phyloP scores from a whole-genome alignment of 2,888 invertebrate species.

The Eudemis profundana region DNA sequence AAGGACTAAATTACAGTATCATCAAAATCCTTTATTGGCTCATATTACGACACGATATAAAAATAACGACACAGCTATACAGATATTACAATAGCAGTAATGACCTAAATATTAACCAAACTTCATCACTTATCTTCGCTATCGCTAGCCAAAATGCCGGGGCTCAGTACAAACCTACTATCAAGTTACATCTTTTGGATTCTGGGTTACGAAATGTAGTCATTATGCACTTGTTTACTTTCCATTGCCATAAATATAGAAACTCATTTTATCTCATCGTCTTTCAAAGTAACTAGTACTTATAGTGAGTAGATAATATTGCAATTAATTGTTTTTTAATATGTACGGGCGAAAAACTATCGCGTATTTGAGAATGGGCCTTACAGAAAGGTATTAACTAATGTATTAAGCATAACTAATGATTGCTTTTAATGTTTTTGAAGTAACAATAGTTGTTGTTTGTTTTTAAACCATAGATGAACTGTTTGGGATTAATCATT shows the following conservation, averaged over 20 bases:
- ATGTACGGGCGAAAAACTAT: slow-evolving; percentile 38
- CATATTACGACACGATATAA: background rate
- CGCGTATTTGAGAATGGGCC: slow-evolving; percentile 27
- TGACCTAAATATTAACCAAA: background rate
- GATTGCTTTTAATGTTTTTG: background rate
- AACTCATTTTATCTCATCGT: background rate
- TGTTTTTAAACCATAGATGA: background rate
- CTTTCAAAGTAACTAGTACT: background rate
- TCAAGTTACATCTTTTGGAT: background rate
- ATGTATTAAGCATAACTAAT: background rate
- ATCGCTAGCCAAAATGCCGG: background rate
- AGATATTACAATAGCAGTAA: background rate
- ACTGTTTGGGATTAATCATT: background rate
- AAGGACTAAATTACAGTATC: too few relatives aligned
- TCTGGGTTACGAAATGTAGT: background rate
- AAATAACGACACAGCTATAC: background rate
- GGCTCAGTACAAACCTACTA: background rate
- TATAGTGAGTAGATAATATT: slow-evolving; percentile 3
- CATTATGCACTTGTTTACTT: slow-evolving; percentile 16
- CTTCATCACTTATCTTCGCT: background rate
- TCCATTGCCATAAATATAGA: slow-evolving; percentile 7
- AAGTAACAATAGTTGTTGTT: background rate
- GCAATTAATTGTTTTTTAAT: background rate
- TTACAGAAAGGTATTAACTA: slow-evolving; percentile 32
- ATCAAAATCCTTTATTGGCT: too few relatives aligned